Evolutionary conservation across 2,113 vertebrate species (phyloP).

Genomic region (Upupa epops): DNA sequence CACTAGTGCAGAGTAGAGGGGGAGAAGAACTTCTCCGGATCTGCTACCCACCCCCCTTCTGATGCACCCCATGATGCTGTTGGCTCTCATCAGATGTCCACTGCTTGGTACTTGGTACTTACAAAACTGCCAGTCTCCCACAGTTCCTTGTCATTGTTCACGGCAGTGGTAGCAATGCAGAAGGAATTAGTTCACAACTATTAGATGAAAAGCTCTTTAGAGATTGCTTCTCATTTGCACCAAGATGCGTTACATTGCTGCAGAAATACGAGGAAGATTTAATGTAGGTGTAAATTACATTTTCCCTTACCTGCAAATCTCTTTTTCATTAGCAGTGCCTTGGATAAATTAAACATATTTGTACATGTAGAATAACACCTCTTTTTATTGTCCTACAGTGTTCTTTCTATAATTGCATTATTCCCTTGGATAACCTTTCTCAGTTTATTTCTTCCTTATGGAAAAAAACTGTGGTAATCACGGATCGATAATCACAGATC

Average conservation of each 20-base stretch:
- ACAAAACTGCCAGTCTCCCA: neutral
- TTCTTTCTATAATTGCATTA: neutral
- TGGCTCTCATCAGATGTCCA: neutral
- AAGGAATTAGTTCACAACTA: neutral
- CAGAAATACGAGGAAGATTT: neutral
- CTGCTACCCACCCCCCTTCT: too few species aligned
- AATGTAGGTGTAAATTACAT: neutral
- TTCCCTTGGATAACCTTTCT: neutral
- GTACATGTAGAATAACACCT: neutral
- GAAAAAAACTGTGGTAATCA: neutral
- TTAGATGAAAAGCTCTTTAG: slow-evolving; percentile 1
- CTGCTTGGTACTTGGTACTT: neutral
- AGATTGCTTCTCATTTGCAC: neutral
- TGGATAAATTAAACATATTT: slow-evolving; percentile 19
- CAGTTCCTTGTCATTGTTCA: neutral
- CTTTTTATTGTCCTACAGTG: neutral
- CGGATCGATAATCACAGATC: neutral
- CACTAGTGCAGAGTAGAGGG: too few species aligned
- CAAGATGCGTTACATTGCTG: neutral
- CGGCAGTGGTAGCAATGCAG: neutral
- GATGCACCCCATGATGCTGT: too few species aligned
- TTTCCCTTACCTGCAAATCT: slow-evolving; percentile 7
- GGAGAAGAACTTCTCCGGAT: too few species aligned
- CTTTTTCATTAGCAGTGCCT: slow-evolving; percentile 8
- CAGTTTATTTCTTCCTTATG: neutral